phyloP scores from a whole-genome alignment of 2,888 invertebrate genomes.

The Melanophora roralis region DNA sequence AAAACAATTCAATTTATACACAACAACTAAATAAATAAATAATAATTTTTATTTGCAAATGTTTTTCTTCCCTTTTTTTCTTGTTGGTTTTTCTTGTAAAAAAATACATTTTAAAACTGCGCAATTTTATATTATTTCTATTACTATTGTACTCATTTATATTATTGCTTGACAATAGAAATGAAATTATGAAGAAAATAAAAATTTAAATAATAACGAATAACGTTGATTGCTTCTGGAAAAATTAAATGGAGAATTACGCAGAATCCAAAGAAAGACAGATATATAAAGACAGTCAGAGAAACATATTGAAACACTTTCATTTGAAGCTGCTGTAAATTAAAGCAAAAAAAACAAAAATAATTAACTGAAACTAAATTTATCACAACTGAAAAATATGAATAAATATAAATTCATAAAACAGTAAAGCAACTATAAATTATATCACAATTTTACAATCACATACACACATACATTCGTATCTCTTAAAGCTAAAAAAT shows the following conservation, averaged over 20 bases:
- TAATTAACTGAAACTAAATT: too few relatives aligned
- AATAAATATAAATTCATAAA: too few relatives aligned
- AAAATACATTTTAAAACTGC: not conserved
- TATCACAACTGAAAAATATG: too few relatives aligned
- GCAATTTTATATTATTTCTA: constrained; percentile 5
- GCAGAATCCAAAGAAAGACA: not conserved
- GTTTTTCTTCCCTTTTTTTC: too few relatives aligned
- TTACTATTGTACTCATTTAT: not conserved
- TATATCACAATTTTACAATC: too few relatives aligned
- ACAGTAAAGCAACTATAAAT: too few relatives aligned
- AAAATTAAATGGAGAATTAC: not conserved
- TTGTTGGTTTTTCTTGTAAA: too few relatives aligned
- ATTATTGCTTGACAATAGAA: not conserved
- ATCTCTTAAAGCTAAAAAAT: too few relatives aligned
- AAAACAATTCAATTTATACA: not conserved
- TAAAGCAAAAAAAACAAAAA: too few relatives aligned
- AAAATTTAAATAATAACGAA: not conserved
- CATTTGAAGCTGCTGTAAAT: not conserved
- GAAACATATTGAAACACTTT: not conserved
- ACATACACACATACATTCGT: too few relatives aligned
- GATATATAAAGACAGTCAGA: not conserved
- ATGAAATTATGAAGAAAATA: not conserved
- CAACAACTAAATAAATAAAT: not conserved
- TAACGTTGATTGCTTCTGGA: not conserved
- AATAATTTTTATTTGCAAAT: too few relatives aligned